phyloP scores from a whole-genome alignment of 2,113 vertebrate genomes.

The Pelusios castaneus region DNA sequence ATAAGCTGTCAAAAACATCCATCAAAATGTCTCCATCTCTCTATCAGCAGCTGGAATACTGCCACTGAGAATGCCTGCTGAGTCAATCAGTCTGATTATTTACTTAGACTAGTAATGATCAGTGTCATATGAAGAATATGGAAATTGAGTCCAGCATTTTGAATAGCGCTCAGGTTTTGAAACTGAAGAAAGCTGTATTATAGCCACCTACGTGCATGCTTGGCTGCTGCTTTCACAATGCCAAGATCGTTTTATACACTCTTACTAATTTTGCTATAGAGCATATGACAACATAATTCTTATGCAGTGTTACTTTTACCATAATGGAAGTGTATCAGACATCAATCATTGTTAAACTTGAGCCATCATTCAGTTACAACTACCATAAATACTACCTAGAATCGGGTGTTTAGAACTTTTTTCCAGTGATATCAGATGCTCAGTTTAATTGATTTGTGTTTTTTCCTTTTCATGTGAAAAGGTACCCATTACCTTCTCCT shows the following conservation, averaged over 20 bases:
- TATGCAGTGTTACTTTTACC: not conserved
- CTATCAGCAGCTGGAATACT: slow-evolving; percentile 46
- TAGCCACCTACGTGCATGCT: slow-evolving; percentile 30
- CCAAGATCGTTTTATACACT: slow-evolving; percentile 49
- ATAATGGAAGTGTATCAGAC: slow-evolving; percentile 51
- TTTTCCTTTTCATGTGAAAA: not conserved
- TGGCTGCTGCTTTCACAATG: slow-evolving; percentile 52
- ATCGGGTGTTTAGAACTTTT: not conserved
- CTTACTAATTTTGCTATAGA: slow-evolving; percentile 56
- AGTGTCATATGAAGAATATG: slow-evolving; percentile 55
- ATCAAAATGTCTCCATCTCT: slow-evolving; percentile 22
- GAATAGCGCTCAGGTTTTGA: slow-evolving; percentile 27
- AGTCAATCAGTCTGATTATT: slow-evolving; percentile 65
- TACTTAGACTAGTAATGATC: slow-evolving; percentile 63
- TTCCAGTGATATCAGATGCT: not conserved
- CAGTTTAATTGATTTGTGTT: not conserved
- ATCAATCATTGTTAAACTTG: slow-evolving; percentile 27
- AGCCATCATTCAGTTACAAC: not conserved
- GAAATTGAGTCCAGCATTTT: slow-evolving; percentile 58
- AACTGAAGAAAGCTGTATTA: slow-evolving; percentile 36
- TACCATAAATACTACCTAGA: not conserved
- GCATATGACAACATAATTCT: slow-evolving; percentile 34
- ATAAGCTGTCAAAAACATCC: slow-evolving; percentile 39
- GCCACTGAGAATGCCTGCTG: slow-evolving; percentile 38
- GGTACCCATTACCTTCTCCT: not conserved